These are phyloP conservation scores for Trigoniulus corallinus DNA, from an alignment of 1,140 invertebrate species.

Conservation along the genomic window DNA sequence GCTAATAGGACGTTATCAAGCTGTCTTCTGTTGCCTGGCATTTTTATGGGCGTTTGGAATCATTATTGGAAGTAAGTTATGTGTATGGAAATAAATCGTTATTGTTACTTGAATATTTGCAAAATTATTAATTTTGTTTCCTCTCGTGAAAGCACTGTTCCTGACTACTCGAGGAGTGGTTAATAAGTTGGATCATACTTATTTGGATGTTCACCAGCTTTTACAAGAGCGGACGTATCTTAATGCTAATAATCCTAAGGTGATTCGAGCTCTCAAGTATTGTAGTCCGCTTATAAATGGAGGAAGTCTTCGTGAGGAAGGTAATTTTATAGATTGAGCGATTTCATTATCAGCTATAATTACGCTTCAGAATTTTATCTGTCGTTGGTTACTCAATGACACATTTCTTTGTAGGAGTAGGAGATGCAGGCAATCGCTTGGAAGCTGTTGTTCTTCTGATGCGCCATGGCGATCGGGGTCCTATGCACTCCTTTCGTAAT, in stretches of 20 bases:
- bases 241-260: not conserved
- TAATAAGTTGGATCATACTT: too few relatives aligned
- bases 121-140: too few relatives aligned
- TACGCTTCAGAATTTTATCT: not conserved
- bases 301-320: not conserved
- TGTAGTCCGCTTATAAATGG: not conserved
- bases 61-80: too few relatives aligned
- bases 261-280: not conserved
- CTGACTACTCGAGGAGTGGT: too few relatives aligned
- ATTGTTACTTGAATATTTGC: too few relatives aligned
- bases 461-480: conserved; percentile 72
- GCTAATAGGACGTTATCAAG: too few relatives aligned
- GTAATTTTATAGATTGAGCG: not conserved
- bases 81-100: too few relatives aligned
- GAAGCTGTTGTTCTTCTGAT: conserved; percentile 61
- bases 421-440: conserved; percentile 25
- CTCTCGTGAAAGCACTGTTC: too few relatives aligned
- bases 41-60: too few relatives aligned
- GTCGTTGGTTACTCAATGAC: not conserved
- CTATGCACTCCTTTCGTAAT: conserved; percentile 56
- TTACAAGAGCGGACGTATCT: not conserved
- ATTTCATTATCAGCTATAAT: not conserved
- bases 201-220: not conserved
- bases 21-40: too few relatives aligned
- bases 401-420: conserved; percentile 15